Evolutionary conservation across 2,888 invertebrate species (phyloP).

Genomic region (Drosophila mulleri): DNA sequence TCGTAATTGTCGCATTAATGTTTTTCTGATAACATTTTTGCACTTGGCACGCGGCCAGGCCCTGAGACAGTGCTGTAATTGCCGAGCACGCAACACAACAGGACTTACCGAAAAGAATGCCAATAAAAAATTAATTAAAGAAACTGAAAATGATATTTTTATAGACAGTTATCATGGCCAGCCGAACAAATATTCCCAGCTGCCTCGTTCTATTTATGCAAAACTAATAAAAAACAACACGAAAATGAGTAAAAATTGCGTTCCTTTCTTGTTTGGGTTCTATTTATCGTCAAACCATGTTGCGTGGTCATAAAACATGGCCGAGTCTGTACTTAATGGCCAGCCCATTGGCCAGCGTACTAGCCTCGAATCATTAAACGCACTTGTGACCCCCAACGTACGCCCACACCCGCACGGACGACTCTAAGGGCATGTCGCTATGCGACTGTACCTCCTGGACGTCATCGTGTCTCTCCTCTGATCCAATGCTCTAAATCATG

Average conservation of each 20-base stretch:
- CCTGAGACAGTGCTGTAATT: constrained; percentile 43
- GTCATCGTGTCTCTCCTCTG: constrained; percentile 4
- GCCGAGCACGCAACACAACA: constrained; percentile 62
- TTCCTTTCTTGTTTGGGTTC: constrained; percentile 4
- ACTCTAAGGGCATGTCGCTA: neutral
- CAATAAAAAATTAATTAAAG: constrained; percentile 73
- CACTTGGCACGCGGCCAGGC: constrained; percentile 52
- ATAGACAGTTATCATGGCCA: constrained; percentile 53
- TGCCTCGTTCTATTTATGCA: constrained; percentile 27
- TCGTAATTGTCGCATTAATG: constrained; percentile 81
- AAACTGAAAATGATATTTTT: constrained; percentile 55
- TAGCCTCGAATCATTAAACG: constrained; percentile 77
- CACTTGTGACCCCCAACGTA: constrained; percentile 66
- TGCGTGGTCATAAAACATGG: constrained; percentile 80
- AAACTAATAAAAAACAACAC: constrained; percentile 51
- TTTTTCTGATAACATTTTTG: constrained; percentile 79
- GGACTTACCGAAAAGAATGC: constrained; percentile 45
- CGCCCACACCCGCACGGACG: neutral
- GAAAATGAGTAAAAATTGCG: constrained; percentile 1
- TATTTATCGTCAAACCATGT: constrained; percentile 62
- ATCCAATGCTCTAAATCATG: constrained; percentile 34
- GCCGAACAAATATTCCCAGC: neutral
- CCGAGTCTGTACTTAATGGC: constrained; percentile 78
- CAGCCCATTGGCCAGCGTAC: constrained; percentile 63
- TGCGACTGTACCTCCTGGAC: neutral